Evolutionary conservation across 2,113 vertebrate genomes (phyloP), one percentile per base, ranked within the genome.

Genomic region (Silurus glanis): DNA sequence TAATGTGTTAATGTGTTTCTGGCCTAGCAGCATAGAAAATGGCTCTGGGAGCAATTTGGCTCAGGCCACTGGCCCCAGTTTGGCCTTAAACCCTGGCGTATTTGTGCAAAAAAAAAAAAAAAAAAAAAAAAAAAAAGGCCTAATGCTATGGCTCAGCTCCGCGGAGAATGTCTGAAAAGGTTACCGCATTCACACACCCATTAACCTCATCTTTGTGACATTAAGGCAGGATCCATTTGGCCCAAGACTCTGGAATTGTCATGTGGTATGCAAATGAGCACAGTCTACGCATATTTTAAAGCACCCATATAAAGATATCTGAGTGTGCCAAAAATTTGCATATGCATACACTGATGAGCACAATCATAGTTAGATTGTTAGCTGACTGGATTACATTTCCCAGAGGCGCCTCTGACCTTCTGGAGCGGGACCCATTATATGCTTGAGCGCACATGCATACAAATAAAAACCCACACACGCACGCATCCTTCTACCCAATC

Each of bases 121-220:
- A 37, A 85, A 85, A 72, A 87, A 86, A 69, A 2, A 37, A 37
- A 37, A 37, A 85, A 37, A 85, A 85, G 83, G 75, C 86, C 74
- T 85, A 89, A 89, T 86, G 75, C 75, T 79, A 67, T 82, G 78
- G 56, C 66, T 83, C 67, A 28, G 58, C 64, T 84, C 81, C 85
- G 23, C 58, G 10, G 86, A 74, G 86, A 75, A 69, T 61, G 37
- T 83, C 75, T 45, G 53, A 86, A 89, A 89, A 89, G 88, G 86
- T 87, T 87, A 86, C 75, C 67, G 6, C 58, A 81, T 55, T 45
- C 76, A 61, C 12, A 67, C 56, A 80, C 21, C 62, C 78, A 71
- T 83, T 89, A 82, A 69, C 88, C 83, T 83, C 47, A 3, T 83
- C 83, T 83, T 51, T 74, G 61, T 83, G 82, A 90, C 87, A 86